phyloP scores from a whole-genome alignment of 2,113 vertebrate genomes.

The Murina feae region DNA sequence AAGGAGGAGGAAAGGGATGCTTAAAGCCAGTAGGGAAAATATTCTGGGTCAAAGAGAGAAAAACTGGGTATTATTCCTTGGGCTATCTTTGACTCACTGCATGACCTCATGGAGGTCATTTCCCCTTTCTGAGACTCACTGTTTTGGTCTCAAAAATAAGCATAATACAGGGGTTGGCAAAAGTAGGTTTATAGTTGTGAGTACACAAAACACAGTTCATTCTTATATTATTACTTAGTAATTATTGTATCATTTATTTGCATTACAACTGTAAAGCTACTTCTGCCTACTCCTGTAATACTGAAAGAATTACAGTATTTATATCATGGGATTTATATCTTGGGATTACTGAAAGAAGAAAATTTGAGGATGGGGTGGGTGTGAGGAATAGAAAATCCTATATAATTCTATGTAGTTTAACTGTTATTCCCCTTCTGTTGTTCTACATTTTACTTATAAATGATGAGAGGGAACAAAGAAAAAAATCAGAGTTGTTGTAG shows the following conservation, averaged over 20 bases:
- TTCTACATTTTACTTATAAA: conserved; percentile 11
- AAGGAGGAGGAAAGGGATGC: neutral
- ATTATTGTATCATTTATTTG: neutral
- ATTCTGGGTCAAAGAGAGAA: neutral
- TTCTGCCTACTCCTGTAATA: neutral
- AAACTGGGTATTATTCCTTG: neutral
- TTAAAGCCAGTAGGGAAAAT: neutral
- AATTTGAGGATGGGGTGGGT: neutral
- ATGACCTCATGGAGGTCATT: neutral
- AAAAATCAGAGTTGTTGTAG: neutral
- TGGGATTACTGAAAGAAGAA: neutral
- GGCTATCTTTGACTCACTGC: neutral
- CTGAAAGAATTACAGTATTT: neutral
- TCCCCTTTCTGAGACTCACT: neutral
- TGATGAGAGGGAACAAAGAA: neutral
- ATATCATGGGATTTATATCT: neutral
- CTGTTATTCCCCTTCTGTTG: neutral
- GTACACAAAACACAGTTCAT: neutral
- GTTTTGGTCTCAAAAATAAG: neutral
- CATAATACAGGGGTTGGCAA: neutral
- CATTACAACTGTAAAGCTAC: neutral
- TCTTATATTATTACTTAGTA: neutral
- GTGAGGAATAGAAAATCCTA: neutral
- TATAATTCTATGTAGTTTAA: conserved; percentile 11
- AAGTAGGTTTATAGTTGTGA: neutral